Base-by-base conservation (phyloP, 2,888 invertebrate genomes). In the Melinaea menophilus region DNA sequence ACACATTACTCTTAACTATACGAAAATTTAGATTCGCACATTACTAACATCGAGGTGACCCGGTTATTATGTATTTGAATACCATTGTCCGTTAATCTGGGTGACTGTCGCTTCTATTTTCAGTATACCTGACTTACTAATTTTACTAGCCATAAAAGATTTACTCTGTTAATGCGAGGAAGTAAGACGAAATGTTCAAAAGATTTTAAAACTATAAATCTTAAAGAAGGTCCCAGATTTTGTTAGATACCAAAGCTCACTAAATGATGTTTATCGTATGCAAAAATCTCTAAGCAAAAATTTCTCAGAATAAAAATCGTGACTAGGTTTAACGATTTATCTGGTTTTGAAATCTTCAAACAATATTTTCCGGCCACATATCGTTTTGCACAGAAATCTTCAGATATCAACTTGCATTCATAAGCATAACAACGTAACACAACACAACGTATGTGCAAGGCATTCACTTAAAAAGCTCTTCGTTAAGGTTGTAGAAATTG, bases 271-370 rank as follows among this genome's bases (percentile, higher is more conserved):
- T 68, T 67, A 75, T 72, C 61, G 83, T 80, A 77, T 70, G 68
- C 72, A 80, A 80, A 83, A 75, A 73, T 67, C 67, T 68, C 68
- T 73, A 76, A 78, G 79, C 76, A 78, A 70, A 67, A 66, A 69
- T 75, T 82, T 82, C 80, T 67, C 79, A 78, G 77, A 79, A 82
- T 71, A 72, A 67, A 73, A 75, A 62, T 81, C 85, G 84, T 85
- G 82, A 85, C 82, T 77, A 79, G 80, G 77, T 77, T 85, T 79
- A 77, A 80, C 79, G 70, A 73, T 72, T 75, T 70, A 62, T 72
- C 63, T 68, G 75, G 71, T 75, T 73, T 69, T 74, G 71, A 72
- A 76, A 72, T 70, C 70, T 74, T 76, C 78, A 77, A 80, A 79
- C 80, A 78, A 78, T 75, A 70, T 75, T 78, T 77, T 80, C 78